Evolutionary conservation across 2,888 invertebrate species (phyloP).

Genomic region (Dendrolimus pini): DNA sequence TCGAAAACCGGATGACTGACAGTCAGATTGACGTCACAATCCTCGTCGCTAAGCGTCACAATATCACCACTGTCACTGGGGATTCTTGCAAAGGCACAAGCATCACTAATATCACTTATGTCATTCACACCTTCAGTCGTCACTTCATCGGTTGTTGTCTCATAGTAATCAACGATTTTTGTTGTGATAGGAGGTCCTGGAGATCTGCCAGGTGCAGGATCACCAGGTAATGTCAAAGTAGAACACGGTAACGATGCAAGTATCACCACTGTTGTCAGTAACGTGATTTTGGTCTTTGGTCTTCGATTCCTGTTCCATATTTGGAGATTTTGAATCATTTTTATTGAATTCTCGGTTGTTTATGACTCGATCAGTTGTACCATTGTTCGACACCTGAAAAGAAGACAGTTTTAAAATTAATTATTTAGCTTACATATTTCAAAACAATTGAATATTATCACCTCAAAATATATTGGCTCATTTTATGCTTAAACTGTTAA

Average conservation of each 20-base stretch:
- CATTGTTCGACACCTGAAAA: neutral
- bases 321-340: neutral
- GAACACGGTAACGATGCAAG: conserved; percentile 58
- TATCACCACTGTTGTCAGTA: conserved; percentile 40
- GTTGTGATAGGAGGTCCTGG: conserved; percentile 73
- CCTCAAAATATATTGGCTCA: too few relatives aligned
- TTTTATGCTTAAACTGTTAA: too few relatives aligned
- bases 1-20: conserved; percentile 71
- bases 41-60: conserved; percentile 52
- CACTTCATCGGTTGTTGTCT: conserved; percentile 37
- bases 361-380: neutral
- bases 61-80: conserved; percentile 62
- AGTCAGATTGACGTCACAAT: conserved; percentile 68
- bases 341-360: neutral
- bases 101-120: conserved; percentile 37
- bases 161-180: conserved; percentile 23
- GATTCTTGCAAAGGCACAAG: conserved; percentile 59
- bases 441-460: too few relatives aligned
- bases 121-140: conserved; percentile 32
- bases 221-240: conserved; percentile 66
- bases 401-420: too few relatives aligned
- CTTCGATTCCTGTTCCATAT: neutral
- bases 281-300: conserved; percentile 7
- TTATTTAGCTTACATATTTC: too few relatives aligned
- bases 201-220: conserved; percentile 81